A percentile compares a stretch with the other conserved stretches of the same genome.
phyloP scores from a whole-genome alignment of 1,140 invertebrate species.

The Hesperophylax magnus region DNA sequence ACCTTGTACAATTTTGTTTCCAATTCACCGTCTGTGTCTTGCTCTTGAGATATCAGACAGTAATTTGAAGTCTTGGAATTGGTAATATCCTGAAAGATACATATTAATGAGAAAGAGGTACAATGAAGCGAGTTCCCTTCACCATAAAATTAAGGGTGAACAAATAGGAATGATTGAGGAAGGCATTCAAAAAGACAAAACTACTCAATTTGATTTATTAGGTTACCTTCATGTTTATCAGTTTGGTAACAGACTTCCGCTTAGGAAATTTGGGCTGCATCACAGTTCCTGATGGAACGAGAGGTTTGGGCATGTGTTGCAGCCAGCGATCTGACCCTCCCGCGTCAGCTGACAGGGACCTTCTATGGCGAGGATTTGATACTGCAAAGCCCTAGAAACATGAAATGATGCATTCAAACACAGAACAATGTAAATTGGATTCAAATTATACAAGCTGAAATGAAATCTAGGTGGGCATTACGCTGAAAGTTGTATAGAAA shows the following conservation, averaged over 20 bases:
- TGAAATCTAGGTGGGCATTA: no score
- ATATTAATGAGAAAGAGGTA: background rate
- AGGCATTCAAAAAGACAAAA: no score
- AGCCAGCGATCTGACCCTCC: conserved; percentile 81
- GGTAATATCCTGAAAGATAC: conserved; percentile 73
- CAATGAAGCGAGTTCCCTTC: background rate
- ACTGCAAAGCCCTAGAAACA: conserved; percentile 71
- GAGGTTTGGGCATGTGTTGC: conserved; percentile 86
- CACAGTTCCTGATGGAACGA: conserved; percentile 86
- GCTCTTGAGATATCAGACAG: conserved; percentile 91
- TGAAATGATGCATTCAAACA: background rate
- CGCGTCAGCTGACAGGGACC: conserved; percentile 83
- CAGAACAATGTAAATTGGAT: no score
- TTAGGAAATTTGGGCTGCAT: conserved; percentile 88
- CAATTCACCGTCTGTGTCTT: conserved; percentile 91
- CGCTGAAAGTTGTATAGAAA: no score
- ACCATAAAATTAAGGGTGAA: background rate
- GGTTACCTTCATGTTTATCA: conserved; percentile 74
- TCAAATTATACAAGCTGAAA: no score
- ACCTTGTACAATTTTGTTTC: conserved; percentile 95
- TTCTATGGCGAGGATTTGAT: conserved; percentile 80
- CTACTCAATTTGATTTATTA: no score
- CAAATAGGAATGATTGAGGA: no score
- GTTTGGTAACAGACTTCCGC: conserved; percentile 86
- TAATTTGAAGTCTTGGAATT: conserved; percentile 88